These are phyloP conservation scores for Hassar affinis DNA, from an alignment of 2,113 vertebrate genomes.

Conservation along the genomic window DNA sequence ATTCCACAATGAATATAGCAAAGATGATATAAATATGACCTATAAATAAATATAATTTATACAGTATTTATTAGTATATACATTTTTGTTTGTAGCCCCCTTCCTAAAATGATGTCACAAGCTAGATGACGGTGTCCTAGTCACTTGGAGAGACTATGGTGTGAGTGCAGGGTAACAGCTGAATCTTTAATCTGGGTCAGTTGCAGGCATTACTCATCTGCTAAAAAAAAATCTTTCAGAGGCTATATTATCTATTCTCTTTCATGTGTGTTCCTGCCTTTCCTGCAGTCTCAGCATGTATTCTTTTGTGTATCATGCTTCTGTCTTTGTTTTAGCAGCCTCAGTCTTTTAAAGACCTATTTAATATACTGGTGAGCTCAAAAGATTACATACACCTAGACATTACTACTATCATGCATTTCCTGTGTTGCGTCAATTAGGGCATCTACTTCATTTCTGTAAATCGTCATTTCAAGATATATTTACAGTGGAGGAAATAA, in stretches of 20 bases:
- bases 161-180: not conserved
- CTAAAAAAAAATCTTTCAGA: not conserved
- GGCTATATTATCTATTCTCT: not conserved
- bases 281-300: too few relatives aligned
- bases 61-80: too few relatives aligned
- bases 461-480: not conserved
- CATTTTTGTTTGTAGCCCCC: too few relatives aligned
- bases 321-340: not conserved
- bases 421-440: not conserved
- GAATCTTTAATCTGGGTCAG: slow-evolving; percentile 9
- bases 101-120: too few relatives aligned
- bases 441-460: not conserved
- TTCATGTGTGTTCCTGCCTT: not conserved
- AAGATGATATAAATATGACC: too few relatives aligned
- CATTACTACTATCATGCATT: not conserved
- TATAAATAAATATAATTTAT: too few relatives aligned
- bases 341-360: not conserved
- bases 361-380: not conserved
- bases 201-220: not conserved
- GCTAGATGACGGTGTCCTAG: too few relatives aligned
- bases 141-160: too few relatives aligned
- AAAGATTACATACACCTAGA: not conserved
- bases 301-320: not conserved
- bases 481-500: too few relatives aligned
- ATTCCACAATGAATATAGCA: too few relatives aligned